Conservation (phyloP, 2,113 vertebrate genomes). For the Donacobius atricapilla region DNA sequence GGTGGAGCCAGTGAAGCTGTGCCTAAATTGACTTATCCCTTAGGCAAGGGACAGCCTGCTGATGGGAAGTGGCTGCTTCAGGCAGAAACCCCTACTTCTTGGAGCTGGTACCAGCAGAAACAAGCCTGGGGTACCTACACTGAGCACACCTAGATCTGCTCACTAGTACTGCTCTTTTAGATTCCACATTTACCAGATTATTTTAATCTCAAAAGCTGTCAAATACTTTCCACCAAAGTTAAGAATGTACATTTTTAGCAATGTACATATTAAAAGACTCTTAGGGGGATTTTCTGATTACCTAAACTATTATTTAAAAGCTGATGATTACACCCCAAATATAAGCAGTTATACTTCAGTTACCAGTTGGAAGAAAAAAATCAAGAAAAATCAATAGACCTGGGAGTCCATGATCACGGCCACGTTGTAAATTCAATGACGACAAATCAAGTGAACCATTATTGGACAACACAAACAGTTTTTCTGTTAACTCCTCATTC, state of each 20-base stretch:
- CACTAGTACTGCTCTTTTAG: neutral
- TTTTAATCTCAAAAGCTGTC: neutral
- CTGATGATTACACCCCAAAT: neutral
- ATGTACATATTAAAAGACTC: neutral
- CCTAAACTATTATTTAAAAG: neutral
- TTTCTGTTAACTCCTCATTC: constrained; percentile 85
- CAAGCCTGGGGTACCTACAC: neutral
- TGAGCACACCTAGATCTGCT: neutral
- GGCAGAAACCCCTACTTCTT: neutral
- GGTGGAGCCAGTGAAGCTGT: neutral
- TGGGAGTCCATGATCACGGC: constrained; percentile 92
- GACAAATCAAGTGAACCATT: constrained; percentile 83
- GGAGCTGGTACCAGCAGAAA: neutral
- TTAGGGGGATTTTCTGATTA: neutral
- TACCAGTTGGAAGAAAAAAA: neutral
- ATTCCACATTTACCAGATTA: neutral
- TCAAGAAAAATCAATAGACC: constrained; percentile 68
- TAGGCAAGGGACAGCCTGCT: neutral
- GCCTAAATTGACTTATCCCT: neutral
- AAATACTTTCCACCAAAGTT: neutral
- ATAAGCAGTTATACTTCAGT: neutral
- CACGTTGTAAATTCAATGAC: constrained; percentile 90
- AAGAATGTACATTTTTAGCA: neutral
- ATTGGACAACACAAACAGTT: constrained; percentile 77
- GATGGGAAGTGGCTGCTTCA: neutral